Percentiles rank a stretch among this genome's conserved stretches.
These are phyloP conservation scores for Drosophila gaucha DNA, from an alignment of 2,888 invertebrate species.

Conservation along the genomic window DNA sequence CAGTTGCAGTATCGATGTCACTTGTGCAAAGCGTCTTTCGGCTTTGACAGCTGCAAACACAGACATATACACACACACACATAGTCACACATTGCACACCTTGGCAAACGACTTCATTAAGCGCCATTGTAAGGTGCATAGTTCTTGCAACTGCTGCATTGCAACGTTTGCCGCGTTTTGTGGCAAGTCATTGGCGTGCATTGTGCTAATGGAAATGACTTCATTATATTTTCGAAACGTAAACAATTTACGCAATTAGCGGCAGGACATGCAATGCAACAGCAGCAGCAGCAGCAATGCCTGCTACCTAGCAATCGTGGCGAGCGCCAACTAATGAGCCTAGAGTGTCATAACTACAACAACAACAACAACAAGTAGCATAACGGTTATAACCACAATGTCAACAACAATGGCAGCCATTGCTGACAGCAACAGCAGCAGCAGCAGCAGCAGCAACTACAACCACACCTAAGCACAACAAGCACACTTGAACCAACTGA, in stretches of 20 bases:
- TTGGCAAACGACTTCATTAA: conserved; percentile 62
- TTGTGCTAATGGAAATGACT: conserved; percentile 77
- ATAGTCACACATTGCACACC: conserved; percentile 4
- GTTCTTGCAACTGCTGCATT: conserved; percentile 24
- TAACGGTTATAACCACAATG: conserved; percentile 49
- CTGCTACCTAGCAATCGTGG: conserved; percentile 52
- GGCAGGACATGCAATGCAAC: conserved; percentile 54
- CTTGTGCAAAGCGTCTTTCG: conserved; percentile 54
- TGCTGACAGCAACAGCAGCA: conserved; percentile 31
- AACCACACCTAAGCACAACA: conserved; percentile 54
- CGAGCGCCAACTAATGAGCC: conserved; percentile 77
- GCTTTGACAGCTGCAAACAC: conserved; percentile 58
- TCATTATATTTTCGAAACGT: conserved; percentile 77
- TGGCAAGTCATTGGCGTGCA: conserved; percentile 66
- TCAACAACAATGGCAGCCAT: conserved; percentile 54
- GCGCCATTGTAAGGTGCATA: conserved; percentile 59
- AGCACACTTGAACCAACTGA: conserved; percentile 49
- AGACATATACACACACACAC: conserved; percentile 14
- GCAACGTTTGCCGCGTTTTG: conserved; percentile 33
- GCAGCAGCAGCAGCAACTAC: conserved; percentile 17
- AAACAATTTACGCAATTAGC: conserved; percentile 80
- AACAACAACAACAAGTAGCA: conserved; percentile 30
- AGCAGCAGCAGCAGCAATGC: conserved; percentile 9
- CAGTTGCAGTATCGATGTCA: conserved; percentile 70
- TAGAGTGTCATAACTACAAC: conserved; percentile 74